Conservation (phyloP, 2,888 invertebrate species). For the Dicranocentrus wangi region DNA sequence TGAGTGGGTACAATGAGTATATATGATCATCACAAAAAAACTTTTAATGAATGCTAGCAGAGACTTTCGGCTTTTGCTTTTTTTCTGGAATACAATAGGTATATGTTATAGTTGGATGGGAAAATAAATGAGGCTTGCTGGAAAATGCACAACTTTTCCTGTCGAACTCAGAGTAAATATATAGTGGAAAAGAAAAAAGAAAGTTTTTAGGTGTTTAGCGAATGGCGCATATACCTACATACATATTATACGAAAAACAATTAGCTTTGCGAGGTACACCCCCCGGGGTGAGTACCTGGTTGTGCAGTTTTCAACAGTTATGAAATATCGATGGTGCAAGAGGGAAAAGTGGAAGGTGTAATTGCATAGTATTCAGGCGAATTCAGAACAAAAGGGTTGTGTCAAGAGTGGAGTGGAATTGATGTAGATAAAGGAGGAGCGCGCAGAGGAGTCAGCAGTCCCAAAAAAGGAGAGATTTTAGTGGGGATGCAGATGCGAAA, state of each 20-base stretch:
- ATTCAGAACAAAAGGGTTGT: slow-evolving; percentile 13
- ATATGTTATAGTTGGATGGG: not conserved
- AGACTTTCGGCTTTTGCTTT: slow-evolving; percentile 2
- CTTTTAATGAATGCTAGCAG: slow-evolving; percentile 40
- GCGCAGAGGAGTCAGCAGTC: too few species aligned
- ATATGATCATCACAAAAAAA: slow-evolving; percentile 36
- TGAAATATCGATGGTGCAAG: not conserved
- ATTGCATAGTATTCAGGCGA: slow-evolving; percentile 4
- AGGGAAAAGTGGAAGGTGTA: not conserved
- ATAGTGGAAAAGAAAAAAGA: slow-evolving; percentile 12
- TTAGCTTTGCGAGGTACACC: not conserved
- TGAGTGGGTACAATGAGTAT: not conserved
- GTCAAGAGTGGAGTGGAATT: not conserved
- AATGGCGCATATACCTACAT: slow-evolving; percentile 3
- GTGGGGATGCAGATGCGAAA: not conserved
- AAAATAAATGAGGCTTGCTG: not conserved
- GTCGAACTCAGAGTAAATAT: not conserved
- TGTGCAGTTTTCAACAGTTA: too few species aligned
- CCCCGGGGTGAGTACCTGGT: too few species aligned
- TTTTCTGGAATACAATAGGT: slow-evolving; percentile 3
- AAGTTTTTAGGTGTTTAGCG: slow-evolving; percentile 33
- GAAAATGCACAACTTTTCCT: slow-evolving; percentile 12
- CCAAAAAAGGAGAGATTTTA: not conserved
- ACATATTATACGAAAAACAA: not conserved
- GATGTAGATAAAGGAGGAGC: slow-evolving; percentile 8